Evolutionary conservation across 2,113 vertebrate genomes (phyloP).

Genomic region (Serranochromis macrocephalus): DNA sequence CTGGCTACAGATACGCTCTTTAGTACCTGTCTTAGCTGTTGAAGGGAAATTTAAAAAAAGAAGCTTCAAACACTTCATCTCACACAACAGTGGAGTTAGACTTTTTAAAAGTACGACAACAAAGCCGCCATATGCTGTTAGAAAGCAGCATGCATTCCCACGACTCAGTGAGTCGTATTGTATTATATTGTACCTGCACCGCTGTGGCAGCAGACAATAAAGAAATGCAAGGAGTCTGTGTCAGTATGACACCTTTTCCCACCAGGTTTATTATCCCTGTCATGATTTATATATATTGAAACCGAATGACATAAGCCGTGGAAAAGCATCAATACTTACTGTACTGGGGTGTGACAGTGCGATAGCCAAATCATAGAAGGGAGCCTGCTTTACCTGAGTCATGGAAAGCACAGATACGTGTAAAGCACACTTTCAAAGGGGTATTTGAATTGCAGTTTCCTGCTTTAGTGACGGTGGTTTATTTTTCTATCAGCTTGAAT

Average conservation of each 20-base stretch:
- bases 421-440: not conserved
- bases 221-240: constrained; percentile 1
- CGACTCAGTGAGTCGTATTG: not conserved
- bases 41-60: not conserved
- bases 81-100: not conserved
- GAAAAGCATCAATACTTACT: constrained; percentile 7
- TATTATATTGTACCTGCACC: constrained; percentile 7
- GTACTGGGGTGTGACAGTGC: not conserved
- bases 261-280: not conserved
- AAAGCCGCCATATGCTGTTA: not conserved
- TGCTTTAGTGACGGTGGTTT: not conserved
- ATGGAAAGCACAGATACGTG: not conserved
- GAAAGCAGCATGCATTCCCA: constrained; percentile 16
- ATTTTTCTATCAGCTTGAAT: not conserved
- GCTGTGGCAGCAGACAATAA: constrained; percentile 19
- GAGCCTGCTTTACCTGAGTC: not conserved
- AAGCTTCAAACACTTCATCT: not conserved
- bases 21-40: not conserved
- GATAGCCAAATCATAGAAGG: not conserved
- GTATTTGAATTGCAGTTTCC: not conserved
- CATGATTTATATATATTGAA: constrained; percentile 17
- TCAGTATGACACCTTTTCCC: not conserved
- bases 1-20: not conserved
- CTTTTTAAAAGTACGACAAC: not conserved
- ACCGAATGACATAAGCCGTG: not conserved